Evolutionary conservation across 2,888 invertebrate species (phyloP).

Genomic region (Heliconius erato): DNA sequence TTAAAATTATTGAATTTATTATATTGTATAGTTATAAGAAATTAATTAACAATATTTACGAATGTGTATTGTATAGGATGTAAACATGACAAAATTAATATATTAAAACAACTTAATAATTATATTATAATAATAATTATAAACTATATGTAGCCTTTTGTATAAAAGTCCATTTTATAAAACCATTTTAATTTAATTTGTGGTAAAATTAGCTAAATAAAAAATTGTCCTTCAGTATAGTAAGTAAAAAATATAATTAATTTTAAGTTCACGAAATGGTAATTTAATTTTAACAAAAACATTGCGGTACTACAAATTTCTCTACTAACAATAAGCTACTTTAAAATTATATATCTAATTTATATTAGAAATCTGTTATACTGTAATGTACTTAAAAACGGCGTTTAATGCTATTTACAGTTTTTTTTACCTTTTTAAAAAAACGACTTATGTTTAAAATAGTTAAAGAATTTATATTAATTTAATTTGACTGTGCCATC

Average conservation of each 20-base stretch:
- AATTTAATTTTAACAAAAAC: neutral
- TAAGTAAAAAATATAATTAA: too few species aligned
- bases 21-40: neutral
- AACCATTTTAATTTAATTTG: too few species aligned
- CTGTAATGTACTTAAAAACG: slow-evolving; percentile 5
- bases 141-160: neutral
- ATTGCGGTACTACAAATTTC: neutral
- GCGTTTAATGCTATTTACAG: neutral
- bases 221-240: too few species aligned
- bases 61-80: slow-evolving; percentile 25
- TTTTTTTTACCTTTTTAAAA: neutral
- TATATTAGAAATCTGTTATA: neutral
- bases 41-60: slow-evolving; percentile 30
- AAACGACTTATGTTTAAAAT: neutral
- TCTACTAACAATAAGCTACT: neutral
- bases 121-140: neutral
- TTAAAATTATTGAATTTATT: slow-evolving; percentile 19
- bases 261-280: neutral
- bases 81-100: slow-evolving; percentile 41
- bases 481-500: slow-evolving; percentile 19
- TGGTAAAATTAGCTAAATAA: too few species aligned
- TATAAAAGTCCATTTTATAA: neutral
- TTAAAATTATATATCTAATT: neutral
- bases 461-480: neutral
- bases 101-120: slow-evolving; percentile 1